These are phyloP conservation scores for Conchocele bisecta DNA, from an alignment of 2,888 invertebrate genomes.

Conservation along the genomic window DNA sequence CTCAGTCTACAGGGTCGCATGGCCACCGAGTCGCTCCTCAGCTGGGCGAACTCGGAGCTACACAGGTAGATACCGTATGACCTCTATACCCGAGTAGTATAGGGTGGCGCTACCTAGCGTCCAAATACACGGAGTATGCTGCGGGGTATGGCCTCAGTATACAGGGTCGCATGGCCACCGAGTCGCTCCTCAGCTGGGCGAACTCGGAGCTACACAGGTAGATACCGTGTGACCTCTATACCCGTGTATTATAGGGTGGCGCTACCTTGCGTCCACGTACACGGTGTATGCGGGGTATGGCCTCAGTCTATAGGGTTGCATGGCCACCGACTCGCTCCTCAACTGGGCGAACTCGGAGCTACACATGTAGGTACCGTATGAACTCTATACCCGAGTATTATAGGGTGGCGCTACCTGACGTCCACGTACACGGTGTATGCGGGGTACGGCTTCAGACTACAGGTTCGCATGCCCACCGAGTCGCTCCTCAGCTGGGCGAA, in stretches of 20 bases:
- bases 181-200: constrained; percentile 72
- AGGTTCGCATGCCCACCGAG: constrained; percentile 46
- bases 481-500: constrained; percentile 72
- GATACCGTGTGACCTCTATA: no score
- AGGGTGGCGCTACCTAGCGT: constrained; percentile 75
- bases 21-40: constrained; percentile 63
- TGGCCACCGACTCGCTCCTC: constrained; percentile 67
- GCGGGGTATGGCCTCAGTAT: constrained; percentile 68
- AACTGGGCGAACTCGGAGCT: constrained; percentile 76
- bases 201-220: constrained; percentile 71
- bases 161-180: constrained; percentile 39
- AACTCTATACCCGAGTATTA: no score
- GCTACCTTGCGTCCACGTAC: constrained; percentile 71
- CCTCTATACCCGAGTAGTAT: no score
- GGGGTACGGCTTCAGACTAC: constrained; percentile 66
- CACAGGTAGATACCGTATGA: no score
- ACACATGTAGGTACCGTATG: constrained; percentile 69
- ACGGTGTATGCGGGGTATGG: constrained; percentile 72
- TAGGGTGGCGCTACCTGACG: no score
- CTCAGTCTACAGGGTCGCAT: constrained; percentile 41
- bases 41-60: constrained; percentile 72
- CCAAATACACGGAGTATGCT: constrained; percentile 68
- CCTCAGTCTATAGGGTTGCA: constrained; percentile 45
- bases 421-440: constrained; percentile 69
- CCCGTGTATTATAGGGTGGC: no score